These are phyloP conservation scores for Mico argentatus DNA, from an alignment of 2,797 vertebrate genomes.

Conservation along the genomic window DNA sequence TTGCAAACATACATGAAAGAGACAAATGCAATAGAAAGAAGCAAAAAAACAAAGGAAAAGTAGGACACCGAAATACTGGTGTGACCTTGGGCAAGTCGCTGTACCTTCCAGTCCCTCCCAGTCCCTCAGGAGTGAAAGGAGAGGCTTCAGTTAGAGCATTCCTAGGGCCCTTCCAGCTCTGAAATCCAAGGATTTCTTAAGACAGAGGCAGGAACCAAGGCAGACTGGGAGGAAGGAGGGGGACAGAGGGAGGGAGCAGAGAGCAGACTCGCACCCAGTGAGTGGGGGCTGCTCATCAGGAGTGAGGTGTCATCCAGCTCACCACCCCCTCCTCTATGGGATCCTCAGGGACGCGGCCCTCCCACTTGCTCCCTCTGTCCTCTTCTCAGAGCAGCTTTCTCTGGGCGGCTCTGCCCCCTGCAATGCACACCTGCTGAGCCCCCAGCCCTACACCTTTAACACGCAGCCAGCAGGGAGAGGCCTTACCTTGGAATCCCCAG, in stretches of 20 bases:
- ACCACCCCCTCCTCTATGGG: not conserved
- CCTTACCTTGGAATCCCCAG: constrained; percentile 42
- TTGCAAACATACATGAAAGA: not conserved
- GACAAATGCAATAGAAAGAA: not conserved
- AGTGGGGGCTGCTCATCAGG: not conserved
- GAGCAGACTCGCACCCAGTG: not conserved
- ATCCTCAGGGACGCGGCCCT: not conserved
- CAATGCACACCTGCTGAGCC: not conserved
- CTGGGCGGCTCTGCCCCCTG: not conserved
- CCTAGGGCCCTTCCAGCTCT: not conserved
- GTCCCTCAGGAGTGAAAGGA: not conserved
- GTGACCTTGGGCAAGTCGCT: constrained; percentile 55
- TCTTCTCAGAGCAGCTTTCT: not conserved
- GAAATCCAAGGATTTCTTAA: not conserved
- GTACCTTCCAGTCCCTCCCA: not conserved
- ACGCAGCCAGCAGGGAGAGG: not conserved
- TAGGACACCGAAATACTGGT: not conserved
- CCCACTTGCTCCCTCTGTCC: not conserved
- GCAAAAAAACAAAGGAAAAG: not conserved
- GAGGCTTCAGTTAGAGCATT: not conserved
- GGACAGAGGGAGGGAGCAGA: not conserved
- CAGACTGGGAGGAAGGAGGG: not conserved
- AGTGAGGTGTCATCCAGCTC: not conserved
- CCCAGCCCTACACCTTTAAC: not conserved
- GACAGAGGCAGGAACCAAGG: not conserved